Percentiles rank a stretch among this genome's conserved stretches.
Evolutionary conservation across 2,888 invertebrate genomes (phyloP).

Genomic region (Drosophila bunnanda): DNA sequence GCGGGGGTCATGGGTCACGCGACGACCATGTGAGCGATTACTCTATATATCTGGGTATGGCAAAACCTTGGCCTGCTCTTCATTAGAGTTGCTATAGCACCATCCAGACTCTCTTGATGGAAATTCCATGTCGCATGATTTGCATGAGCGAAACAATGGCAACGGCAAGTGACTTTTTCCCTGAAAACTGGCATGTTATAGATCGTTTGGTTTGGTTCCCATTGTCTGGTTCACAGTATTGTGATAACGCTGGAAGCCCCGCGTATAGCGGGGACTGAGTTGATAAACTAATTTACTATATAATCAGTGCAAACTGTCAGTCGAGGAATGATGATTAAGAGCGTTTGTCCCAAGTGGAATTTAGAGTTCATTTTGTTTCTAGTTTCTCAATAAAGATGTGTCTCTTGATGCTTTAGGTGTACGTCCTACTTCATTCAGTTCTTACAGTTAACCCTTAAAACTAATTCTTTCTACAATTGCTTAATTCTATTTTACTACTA

Average conservation of each 20-base stretch:
- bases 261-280: constrained; percentile 1
- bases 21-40: constrained; percentile 39
- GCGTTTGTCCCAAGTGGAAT: neutral
- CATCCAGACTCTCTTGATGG: constrained; percentile 23
- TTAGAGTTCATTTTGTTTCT: neutral
- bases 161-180: constrained; percentile 37
- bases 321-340: neutral
- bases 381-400: neutral
- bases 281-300: constrained; percentile 23
- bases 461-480: neutral
- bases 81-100: constrained; percentile 13
- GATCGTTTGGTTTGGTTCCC: constrained; percentile 24
- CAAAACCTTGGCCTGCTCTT: constrained; percentile 1
- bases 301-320: constrained; percentile 18
- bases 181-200: constrained; percentile 36
- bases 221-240: constrained; percentile 54
- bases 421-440: too few relatives aligned
- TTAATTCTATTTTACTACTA: neutral
- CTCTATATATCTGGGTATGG: constrained; percentile 27
- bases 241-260: constrained; percentile 14
- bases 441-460: neutral
- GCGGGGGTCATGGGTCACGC: constrained; percentile 41
- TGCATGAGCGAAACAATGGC: constrained; percentile 68
- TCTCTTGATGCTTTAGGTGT: too few relatives aligned
- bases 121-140: constrained; percentile 51